These are phyloP conservation scores for Allophyes oxyacanthae DNA, from an alignment of 2,888 invertebrate species.

Conservation along the genomic window DNA sequence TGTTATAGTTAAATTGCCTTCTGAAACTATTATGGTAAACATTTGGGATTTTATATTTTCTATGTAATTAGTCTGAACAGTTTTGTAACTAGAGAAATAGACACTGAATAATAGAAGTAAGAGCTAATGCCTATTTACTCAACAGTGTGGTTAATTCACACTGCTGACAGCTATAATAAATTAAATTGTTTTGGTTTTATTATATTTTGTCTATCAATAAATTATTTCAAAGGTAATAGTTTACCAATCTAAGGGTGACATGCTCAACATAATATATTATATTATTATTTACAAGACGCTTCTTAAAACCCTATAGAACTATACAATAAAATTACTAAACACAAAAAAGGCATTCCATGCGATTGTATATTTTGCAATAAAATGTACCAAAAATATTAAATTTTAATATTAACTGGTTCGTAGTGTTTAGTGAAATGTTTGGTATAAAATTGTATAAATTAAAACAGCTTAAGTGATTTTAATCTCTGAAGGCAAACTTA, in stretches of 20 bases:
- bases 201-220: slow-evolving; percentile 13
- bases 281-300: slow-evolving; percentile 7
- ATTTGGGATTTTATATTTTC: slow-evolving; percentile 43
- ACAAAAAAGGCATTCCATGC: slow-evolving; percentile 57
- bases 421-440: slow-evolving; percentile 34
- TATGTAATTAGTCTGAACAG: slow-evolving; percentile 41
- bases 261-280: slow-evolving; percentile 24
- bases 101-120: slow-evolving; percentile 35
- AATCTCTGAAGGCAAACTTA: slow-evolving; percentile 27
- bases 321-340: slow-evolving; percentile 22
- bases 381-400: slow-evolving; percentile 50
- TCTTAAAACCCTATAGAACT: slow-evolving; percentile 5
- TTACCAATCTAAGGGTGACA: slow-evolving; percentile 2
- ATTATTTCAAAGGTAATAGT: slow-evolving; percentile 5
- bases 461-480: slow-evolving; percentile 26
- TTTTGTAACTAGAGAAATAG: slow-evolving; percentile 52
- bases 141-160: slow-evolving; percentile 13
- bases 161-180: slow-evolving; percentile 17
- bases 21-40: slow-evolving; percentile 49
- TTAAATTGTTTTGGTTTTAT: neutral
- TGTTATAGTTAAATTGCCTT: slow-evolving; percentile 48
- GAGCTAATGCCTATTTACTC: slow-evolving; percentile 19
- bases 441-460: slow-evolving; percentile 13
- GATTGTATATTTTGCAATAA: slow-evolving; percentile 46
- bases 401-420: slow-evolving; percentile 19